These are phyloP conservation scores for Eidolon dupreanum DNA, from an alignment of 2,797 vertebrate genomes.

Conservation along the genomic window DNA sequence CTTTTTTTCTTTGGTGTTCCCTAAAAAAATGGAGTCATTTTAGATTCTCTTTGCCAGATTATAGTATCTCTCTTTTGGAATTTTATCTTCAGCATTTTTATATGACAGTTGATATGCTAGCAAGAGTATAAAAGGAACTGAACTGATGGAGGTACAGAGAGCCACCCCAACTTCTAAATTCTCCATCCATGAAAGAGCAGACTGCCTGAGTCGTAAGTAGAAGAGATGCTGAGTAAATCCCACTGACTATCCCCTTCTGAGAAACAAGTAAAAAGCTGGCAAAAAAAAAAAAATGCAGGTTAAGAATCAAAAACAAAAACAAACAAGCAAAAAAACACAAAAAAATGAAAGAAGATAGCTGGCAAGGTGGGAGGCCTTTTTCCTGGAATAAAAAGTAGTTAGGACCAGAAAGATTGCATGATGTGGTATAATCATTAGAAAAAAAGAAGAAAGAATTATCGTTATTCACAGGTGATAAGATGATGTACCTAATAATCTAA, in stretches of 20 bases:
- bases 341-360: no score
- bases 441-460: neutral
- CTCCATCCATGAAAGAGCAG: neutral
- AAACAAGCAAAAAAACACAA: no score
- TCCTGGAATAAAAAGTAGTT: neutral
- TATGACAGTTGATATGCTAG: neutral
- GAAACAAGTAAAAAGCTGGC: neutral
- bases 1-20: no score
- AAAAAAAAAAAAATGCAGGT: no score
- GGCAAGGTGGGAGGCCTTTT: neutral
- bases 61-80: neutral
- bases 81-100: conserved; percentile 38
- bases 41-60: neutral
- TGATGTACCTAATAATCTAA: neutral
- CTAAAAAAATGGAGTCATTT: neutral
- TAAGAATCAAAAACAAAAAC: no score
- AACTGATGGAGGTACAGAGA: neutral
- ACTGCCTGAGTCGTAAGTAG: neutral
- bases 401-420: neutral
- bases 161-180: neutral
- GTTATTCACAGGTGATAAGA: neutral
- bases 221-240: neutral
- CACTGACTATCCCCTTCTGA: neutral
- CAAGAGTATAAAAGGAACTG: neutral
- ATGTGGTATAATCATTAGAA: neutral